A percentile compares a stretch with the other conserved stretches of the same genome.
Conservation (phyloP, 37 sponge, comb jelly and placozoan species). For the Cliona cf. orientalis region DNA sequence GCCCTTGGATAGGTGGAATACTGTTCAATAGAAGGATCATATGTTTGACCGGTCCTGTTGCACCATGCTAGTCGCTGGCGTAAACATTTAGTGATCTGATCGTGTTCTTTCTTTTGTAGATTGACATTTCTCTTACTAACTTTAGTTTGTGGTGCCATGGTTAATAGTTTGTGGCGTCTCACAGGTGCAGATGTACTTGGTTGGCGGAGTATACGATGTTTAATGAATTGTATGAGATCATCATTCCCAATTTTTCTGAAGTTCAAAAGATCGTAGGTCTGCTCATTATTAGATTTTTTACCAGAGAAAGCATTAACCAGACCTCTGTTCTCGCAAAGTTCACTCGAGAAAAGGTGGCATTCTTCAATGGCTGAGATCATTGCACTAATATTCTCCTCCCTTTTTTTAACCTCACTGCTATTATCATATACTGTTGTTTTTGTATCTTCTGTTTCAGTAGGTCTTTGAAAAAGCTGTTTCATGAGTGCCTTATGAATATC, state of each 20-base stretch:
- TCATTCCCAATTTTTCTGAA: constrained; percentile 4
- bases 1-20: constrained; percentile 34
- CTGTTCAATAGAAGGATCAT: constrained; percentile 21
- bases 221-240: background rate
- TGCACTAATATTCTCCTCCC: background rate
- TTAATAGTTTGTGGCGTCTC: constrained; percentile 13
- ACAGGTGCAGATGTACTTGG: constrained; percentile 24
- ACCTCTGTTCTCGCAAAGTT: background rate
- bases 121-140: background rate
- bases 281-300: background rate
- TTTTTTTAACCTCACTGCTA: background rate
- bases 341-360: background rate
- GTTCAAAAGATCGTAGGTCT: background rate
- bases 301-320: constrained; percentile 5
- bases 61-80: constrained; percentile 36
- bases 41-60: background rate
- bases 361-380: background rate
- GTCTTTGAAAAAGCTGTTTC: constrained; percentile 19
- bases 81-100: constrained; percentile 26
- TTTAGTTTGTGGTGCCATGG: constrained; percentile 20
- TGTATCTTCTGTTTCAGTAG: background rate
- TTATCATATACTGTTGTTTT: background rate
- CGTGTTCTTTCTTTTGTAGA: constrained; percentile 11
- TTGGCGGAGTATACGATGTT: background rate
- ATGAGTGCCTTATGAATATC: constrained; percentile 3